Conservation (phyloP, 2,888 invertebrate genomes). For the Biston betularia region DNA sequence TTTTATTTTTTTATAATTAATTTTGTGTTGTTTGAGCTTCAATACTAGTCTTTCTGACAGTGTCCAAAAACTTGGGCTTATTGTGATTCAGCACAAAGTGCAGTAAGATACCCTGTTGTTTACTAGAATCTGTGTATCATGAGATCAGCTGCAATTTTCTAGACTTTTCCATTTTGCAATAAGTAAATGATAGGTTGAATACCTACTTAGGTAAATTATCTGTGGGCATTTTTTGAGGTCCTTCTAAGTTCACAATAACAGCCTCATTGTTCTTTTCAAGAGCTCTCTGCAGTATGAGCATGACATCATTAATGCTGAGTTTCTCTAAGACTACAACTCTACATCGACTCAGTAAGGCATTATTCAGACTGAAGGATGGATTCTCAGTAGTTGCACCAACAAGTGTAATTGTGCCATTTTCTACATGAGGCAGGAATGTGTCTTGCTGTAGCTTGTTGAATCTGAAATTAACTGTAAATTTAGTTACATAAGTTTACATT, state of each 20-base stretch:
- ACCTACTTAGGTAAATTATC: slow-evolving; percentile 58
- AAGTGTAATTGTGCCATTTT: slow-evolving; percentile 91
- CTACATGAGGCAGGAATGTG: slow-evolving; percentile 92
- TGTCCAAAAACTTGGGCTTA: too few relatives aligned
- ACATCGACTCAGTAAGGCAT: slow-evolving; percentile 92
- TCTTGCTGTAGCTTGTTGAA: slow-evolving; percentile 95
- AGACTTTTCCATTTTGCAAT: too few relatives aligned
- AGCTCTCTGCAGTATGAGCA: slow-evolving; percentile 87
- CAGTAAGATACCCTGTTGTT: too few relatives aligned
- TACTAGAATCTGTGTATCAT: too few relatives aligned
- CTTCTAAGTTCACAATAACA: slow-evolving; percentile 57
- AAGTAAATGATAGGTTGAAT: neutral
- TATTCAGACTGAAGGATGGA: slow-evolving; percentile 94
- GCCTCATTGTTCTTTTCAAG: slow-evolving; percentile 65
- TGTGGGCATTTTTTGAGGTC: slow-evolving; percentile 44
- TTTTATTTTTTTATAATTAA: too few relatives aligned
- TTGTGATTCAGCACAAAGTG: too few relatives aligned
- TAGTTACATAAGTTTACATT: neutral
- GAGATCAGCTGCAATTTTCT: too few relatives aligned
- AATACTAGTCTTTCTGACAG: too few relatives aligned
- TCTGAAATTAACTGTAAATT: slow-evolving; percentile 63
- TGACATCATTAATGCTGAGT: slow-evolving; percentile 85
- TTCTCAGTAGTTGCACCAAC: slow-evolving; percentile 96
- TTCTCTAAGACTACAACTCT: slow-evolving; percentile 92
- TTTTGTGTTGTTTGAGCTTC: too few relatives aligned